Percentiles rank a stretch among this genome's conserved stretches.
Evolutionary conservation across 2,797 vertebrate species (phyloP).

Genomic region (Aselliscus stoliczkanus): DNA sequence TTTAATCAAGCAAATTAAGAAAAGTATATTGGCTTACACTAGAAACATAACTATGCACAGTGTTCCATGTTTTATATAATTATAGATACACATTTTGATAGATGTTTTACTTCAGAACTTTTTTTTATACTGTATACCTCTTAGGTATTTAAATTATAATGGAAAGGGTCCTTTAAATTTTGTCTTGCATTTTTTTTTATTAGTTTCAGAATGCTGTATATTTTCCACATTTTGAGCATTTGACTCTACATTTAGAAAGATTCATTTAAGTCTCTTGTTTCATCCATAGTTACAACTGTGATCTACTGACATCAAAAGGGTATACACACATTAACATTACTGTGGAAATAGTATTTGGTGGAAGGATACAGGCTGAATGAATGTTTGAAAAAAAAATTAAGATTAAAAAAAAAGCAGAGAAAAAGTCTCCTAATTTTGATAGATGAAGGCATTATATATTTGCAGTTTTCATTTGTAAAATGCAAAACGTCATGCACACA

Average conservation of each 20-base stretch:
- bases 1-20: slow-evolving; percentile 40
- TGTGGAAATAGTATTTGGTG: slow-evolving; percentile 68
- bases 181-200: slow-evolving; percentile 1
- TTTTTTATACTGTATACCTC: neutral
- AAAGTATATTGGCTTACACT: neutral
- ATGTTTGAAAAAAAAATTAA: slow-evolving; percentile 70
- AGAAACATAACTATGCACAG: neutral
- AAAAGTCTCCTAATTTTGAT: slow-evolving; percentile 61
- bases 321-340: slow-evolving; percentile 63
- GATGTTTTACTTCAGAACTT: neutral
- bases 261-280: slow-evolving; percentile 66
- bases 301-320: slow-evolving; percentile 71
- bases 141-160: neutral
- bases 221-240: slow-evolving; percentile 52
- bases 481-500: neutral
- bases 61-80: neutral
- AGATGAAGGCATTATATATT: slow-evolving; percentile 59
- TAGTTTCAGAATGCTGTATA: slow-evolving; percentile 62
- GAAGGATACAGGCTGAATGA: slow-evolving; percentile 72
- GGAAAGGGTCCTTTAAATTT: slow-evolving; percentile 9
- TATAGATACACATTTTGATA: neutral
- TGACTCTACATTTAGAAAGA: neutral
- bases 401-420: neutral
- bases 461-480: slow-evolving; percentile 56
- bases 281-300: slow-evolving; percentile 72